Evolutionary conservation across 23 tunicate species (phyloP).

Genomic region (Oikopleura albicans): DNA sequence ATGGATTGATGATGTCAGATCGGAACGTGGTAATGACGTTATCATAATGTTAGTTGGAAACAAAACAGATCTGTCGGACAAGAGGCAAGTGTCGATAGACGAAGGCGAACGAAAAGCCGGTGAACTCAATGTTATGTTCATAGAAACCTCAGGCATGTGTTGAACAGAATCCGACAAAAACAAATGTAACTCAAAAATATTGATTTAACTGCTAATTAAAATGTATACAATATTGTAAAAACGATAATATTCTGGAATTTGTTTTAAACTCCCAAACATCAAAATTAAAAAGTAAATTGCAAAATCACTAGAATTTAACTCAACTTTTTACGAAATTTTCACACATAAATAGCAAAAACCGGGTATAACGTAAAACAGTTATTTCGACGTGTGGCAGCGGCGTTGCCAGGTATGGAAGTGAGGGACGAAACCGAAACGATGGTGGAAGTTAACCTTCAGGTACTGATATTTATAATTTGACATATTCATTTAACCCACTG

Average conservation of each 20-base stretch:
- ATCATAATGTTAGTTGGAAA: constrained; percentile 95
- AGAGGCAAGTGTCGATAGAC: constrained; percentile 92
- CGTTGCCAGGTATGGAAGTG: constrained; percentile 90
- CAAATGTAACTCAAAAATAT: too few relatives aligned
- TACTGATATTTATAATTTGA: not conserved
- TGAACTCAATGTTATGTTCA: constrained; percentile 95
- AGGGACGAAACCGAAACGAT: constrained; percentile 51
- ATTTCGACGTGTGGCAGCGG: constrained; percentile 90
- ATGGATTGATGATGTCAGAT: constrained; percentile 98
- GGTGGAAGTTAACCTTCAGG: not conserved
- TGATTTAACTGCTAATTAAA: too few relatives aligned
- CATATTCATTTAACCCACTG: not conserved
- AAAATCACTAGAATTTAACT: too few relatives aligned
- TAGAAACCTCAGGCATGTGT: constrained; percentile 34
- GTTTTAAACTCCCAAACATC: too few relatives aligned
- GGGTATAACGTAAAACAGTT: constrained; percentile 96
- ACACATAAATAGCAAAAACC: constrained; percentile 37
- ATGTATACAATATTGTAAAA: too few relatives aligned
- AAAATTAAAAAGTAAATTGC: too few relatives aligned
- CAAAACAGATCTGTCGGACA: constrained; percentile 89
- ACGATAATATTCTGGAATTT: too few relatives aligned
- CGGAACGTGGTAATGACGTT: constrained; percentile 87
- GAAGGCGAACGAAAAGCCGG: constrained; percentile 89
- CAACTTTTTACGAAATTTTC: not conserved
- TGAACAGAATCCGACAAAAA: too few relatives aligned